Conservation (phyloP, 2,113 vertebrate species). For the Bagarius yarrelli region DNA sequence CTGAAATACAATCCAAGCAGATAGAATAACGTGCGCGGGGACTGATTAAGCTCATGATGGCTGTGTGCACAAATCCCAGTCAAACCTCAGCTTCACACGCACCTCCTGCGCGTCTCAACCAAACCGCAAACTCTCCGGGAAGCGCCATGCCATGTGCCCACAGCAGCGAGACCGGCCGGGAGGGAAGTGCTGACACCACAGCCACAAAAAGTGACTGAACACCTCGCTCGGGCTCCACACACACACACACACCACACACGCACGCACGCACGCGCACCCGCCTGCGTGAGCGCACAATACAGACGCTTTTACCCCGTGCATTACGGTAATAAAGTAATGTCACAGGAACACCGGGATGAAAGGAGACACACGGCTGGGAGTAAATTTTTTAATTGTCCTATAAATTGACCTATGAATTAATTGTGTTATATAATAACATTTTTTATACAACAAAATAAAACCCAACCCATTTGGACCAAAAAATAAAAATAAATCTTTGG, state of each 20-base stretch:
- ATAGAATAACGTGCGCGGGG: not conserved
- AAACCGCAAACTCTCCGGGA: not conserved
- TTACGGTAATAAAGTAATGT: not conserved
- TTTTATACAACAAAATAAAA: no score
- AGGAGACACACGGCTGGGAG: no score
- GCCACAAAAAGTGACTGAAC: not conserved
- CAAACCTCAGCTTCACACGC: constrained; percentile 1
- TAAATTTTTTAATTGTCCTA: no score
- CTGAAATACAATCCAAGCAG: constrained; percentile 18
- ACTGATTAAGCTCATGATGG: constrained; percentile 13
- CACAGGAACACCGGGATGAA: not conserved
- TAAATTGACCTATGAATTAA: no score
- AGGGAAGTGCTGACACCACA: not conserved
- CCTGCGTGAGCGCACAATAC: not conserved
- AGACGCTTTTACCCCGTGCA: not conserved
- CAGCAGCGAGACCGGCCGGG: not conserved
- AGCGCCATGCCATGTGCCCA: not conserved
- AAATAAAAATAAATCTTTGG: no score
- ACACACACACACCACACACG: not conserved
- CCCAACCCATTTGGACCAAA: no score
- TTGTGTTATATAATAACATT: no score
- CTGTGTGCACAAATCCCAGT: not conserved
- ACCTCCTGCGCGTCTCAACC: not conserved
- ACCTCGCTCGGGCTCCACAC: not conserved
- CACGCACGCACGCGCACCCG: not conserved